Evolutionary conservation across 2,113 vertebrate genomes (phyloP).

Genomic region (Tetraodon nigroviridis): DNA sequence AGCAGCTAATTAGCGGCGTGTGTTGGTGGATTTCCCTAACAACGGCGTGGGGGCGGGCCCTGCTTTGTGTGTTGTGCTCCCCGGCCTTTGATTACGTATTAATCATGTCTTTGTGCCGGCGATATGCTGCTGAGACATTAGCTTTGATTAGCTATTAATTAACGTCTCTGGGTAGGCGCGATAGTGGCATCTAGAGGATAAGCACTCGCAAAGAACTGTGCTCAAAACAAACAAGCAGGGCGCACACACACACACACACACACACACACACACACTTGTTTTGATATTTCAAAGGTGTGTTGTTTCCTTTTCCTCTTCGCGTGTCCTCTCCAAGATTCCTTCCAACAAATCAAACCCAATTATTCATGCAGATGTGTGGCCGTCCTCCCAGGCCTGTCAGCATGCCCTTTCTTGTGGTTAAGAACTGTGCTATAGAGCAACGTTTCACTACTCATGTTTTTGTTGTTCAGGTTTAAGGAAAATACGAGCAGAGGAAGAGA

Average conservation of each 20-base stretch:
- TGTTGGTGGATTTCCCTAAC: constrained; percentile 70
- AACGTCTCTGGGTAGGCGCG: constrained; percentile 73
- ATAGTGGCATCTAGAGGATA: constrained; percentile 71
- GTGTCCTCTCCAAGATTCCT: constrained; percentile 73
- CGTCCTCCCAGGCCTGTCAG: constrained; percentile 67
- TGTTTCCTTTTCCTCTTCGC: constrained; percentile 66
- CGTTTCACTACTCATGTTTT: constrained; percentile 66
- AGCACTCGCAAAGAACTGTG: constrained; percentile 61
- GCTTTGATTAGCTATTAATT: constrained; percentile 85
- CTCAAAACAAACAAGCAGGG: constrained; percentile 68
- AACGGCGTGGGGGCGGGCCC: constrained; percentile 70
- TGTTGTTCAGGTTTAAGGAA: constrained; percentile 83
- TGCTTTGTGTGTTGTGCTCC: constrained; percentile 69
- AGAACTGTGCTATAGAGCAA: constrained; percentile 66
- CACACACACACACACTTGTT: constrained; percentile 72
- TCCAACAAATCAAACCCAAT: constrained; percentile 73
- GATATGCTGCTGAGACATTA: constrained; percentile 75
- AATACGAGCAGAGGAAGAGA: constrained; percentile 64
- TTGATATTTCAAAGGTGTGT: constrained; percentile 71
- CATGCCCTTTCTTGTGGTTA: constrained; percentile 71
- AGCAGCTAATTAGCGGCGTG: constrained; percentile 70
- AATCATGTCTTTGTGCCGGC: constrained; percentile 76
- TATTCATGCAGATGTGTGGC: constrained; percentile 69
- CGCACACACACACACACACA: constrained; percentile 61
- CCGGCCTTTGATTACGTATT: constrained; percentile 81